Conservation (phyloP, 2,113 vertebrate genomes). For the Odocoileus virginianus region DNA sequence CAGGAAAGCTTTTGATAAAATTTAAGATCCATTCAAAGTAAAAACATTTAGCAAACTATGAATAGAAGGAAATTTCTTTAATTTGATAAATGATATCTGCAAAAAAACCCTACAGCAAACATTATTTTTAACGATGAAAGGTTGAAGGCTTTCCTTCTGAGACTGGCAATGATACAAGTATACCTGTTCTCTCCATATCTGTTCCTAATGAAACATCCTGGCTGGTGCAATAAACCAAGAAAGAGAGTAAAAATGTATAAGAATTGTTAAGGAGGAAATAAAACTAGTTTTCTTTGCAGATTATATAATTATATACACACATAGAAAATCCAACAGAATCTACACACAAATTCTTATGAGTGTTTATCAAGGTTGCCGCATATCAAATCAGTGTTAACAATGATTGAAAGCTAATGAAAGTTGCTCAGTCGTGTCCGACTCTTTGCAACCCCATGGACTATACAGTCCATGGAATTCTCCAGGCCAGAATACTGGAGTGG, state of each 20-base stretch:
- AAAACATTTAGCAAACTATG: neutral
- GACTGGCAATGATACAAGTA: neutral
- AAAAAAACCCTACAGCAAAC: neutral
- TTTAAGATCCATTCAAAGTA: neutral
- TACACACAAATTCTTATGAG: neutral
- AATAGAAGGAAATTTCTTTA: neutral
- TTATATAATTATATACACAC: neutral
- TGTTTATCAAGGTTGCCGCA: neutral
- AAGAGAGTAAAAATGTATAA: neutral
- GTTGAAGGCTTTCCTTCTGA: neutral
- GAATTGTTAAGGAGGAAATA: neutral
- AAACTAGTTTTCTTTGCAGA: neutral
- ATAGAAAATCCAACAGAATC: neutral
- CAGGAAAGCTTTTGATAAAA: neutral
- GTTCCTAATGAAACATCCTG: neutral
- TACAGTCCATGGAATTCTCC: neutral
- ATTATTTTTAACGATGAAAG: neutral
- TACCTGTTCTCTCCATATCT: neutral
- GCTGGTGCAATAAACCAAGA: neutral
- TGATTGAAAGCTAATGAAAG: neutral
- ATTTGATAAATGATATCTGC: neutral
- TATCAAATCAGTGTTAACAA: neutral
- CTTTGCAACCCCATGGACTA: neutral
- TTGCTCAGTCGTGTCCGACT: accelerated
- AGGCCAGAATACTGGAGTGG: neutral